Evolutionary conservation across 2,888 invertebrate genomes (phyloP).

Genomic region (Andrena marginata): DNA sequence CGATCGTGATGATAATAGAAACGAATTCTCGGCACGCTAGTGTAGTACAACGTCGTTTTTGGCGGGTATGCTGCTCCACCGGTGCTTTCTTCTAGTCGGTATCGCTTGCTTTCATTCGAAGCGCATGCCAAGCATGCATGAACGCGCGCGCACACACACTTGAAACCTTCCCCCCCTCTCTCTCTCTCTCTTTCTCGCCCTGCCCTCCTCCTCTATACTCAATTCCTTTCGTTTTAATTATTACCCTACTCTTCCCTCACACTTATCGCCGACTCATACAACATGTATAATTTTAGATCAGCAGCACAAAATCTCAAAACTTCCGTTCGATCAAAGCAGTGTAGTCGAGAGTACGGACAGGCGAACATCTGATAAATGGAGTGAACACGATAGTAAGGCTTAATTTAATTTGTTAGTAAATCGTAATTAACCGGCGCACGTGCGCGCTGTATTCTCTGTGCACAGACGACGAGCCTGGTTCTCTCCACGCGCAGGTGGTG

Average conservation of each 20-base stretch:
- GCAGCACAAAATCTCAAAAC: constrained; percentile 42
- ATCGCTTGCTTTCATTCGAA: constrained; percentile 52
- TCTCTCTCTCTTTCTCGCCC: constrained; percentile 37
- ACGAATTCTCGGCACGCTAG: constrained; percentile 42
- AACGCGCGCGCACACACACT: constrained; percentile 27
- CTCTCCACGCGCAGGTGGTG: constrained; percentile 43
- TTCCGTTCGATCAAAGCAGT: constrained; percentile 64
- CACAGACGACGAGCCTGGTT: constrained; percentile 51
- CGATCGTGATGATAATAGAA: constrained; percentile 29
- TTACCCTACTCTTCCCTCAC: constrained; percentile 35
- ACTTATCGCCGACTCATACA: constrained; percentile 57
- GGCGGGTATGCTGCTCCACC: constrained; percentile 48
- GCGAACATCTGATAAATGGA: constrained; percentile 73
- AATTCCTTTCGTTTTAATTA: constrained; percentile 4
- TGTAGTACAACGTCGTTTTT: constrained; percentile 14
- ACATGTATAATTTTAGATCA: constrained; percentile 50
- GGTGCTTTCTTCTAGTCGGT: constrained; percentile 43
- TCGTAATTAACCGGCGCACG: constrained; percentile 61
- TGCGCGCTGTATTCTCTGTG: constrained; percentile 28
- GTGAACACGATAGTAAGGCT: constrained; percentile 75
- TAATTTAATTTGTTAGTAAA: constrained; percentile 74
- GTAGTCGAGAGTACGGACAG: constrained; percentile 73
- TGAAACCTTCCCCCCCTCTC: constrained; percentile 11
- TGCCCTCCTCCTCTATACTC: constrained; percentile 10
- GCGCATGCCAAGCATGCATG: constrained; percentile 43